A percentile compares a stretch with the other conserved stretches of the same genome.
Conservation (phyloP, 2,888 invertebrate species). For the Ochlodes sylvanus region DNA sequence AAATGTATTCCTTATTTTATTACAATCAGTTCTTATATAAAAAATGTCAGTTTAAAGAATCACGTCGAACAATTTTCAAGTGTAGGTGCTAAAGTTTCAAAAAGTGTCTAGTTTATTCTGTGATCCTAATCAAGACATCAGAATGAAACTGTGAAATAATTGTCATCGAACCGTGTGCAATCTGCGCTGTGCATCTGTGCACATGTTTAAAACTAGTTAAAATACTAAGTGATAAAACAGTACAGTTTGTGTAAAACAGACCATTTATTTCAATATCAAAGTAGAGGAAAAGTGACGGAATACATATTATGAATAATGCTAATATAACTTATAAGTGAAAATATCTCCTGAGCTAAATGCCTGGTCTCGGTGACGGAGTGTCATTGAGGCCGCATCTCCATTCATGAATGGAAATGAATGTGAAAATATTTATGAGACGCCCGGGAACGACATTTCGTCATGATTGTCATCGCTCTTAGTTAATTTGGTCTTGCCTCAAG, state of each 20-base stretch:
- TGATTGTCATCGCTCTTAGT: constrained; percentile 18
- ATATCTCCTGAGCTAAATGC: constrained; percentile 7
- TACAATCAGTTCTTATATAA: no score
- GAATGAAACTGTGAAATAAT: no score
- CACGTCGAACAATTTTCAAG: no score
- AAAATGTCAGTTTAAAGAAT: no score
- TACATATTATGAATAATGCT: constrained; percentile 4
- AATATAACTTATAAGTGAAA: constrained; percentile 5
- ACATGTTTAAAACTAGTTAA: no score
- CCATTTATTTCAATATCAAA: neutral
- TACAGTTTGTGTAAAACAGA: neutral
- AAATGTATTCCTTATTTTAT: no score
- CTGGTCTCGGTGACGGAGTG: constrained; percentile 10
- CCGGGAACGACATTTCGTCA: neutral
- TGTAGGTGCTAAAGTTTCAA: no score
- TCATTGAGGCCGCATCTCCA: constrained; percentile 20
- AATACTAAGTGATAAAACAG: no score
- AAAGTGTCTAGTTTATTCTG: no score
- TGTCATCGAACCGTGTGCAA: no score
- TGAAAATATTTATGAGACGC: constrained; percentile 33
- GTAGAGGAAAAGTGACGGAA: neutral
- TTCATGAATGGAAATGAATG: constrained; percentile 36
- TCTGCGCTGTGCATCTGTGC: no score
- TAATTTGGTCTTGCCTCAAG: constrained; percentile 11
- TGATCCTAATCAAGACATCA: no score